Evolutionary conservation across 2,888 invertebrate genomes (phyloP), one percentile per base, ranked within the genome.

Genomic region (Tipula confusa): DNA sequence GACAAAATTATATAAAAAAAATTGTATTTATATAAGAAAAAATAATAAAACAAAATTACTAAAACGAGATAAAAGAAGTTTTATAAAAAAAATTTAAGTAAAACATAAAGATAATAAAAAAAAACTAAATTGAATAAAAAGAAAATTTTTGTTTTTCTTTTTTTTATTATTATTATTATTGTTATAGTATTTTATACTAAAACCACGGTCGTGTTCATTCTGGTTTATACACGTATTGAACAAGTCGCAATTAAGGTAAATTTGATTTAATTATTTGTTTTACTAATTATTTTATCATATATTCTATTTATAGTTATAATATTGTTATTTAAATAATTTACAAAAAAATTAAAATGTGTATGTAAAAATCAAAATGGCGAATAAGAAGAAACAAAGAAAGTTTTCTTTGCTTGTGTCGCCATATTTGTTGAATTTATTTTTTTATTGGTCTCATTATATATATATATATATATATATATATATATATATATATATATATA

Each of bases 221-320:
- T 24, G 64, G 64, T 18, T 24, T 64, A 64, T 15, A 43, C 64
- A 64, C 43, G 43, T 24, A 64, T 64, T 24, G 24, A 24, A 64
- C n/a, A 0, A 82, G 82, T 82, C 33, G 82, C 82, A 82, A 82
- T 33, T 82, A 82, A 82, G 82, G 82, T 82, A 82, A 82, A 33
- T 82, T 33, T 0, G 15, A 28, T 81, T 81, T 24, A 64, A 24
- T 9, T 64, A 18, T 48, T 38, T 38, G 36, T 36, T 43, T 15
- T 43, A 43, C n/a, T 64, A 64, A 9, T 64, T 64, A 43, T 43
- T 15, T 24, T n/a, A 43, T 43, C 43, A 43, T n/a, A 43, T 3
- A 3, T 43, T 43, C n/a, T n/a, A 43, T 43, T n/a, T 33, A 33
- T 9, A 9, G 9, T 7, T 33, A 38, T 38, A 38, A 64, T 64